Evolutionary conservation across 2,113 vertebrate genomes (phyloP), one percentile per base, ranked within the genome.

Genomic region (Fulmarus glacialis): DNA sequence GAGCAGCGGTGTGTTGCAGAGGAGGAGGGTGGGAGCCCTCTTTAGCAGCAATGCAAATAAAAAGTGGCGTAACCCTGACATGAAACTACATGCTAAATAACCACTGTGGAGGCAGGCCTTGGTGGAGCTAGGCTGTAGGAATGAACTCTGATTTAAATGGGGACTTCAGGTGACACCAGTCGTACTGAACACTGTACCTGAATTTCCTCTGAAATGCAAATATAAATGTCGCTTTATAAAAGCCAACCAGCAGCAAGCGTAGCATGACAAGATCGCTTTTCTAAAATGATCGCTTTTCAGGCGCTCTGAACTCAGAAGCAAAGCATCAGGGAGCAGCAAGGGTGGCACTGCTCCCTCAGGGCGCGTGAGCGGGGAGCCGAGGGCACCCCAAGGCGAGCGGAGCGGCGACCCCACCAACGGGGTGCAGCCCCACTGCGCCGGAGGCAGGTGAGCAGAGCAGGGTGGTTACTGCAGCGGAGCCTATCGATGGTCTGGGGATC

Each of bases 311-410:
- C 21, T 82, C 42, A 13, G 43, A 32, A 90, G 42, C 62, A 66
- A n/a, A 75, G 79, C 48, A 32, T 52, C 36, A 52, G 19, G 62
- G 50, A 47, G 34, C 90, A 72, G 42, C 29, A 63, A 8, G 15
- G 59, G 9, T 47, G 66, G 40, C 52, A 26, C 16, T 42, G 62
- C 23, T 42, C 26, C 30, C 67, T 47, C n/a, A 10, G 22, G 60
- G 13, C 3, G 0, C 10, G 72, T 6, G 55, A 79, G 36, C 18
- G 1, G 3, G 43, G 56, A 83, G 52, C 19, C 0, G 0, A 38
- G 42, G 38, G 75, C 59, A 43, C 43, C 53, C 47, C 21, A 15
- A n/a, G 18, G 40, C 0, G 0, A 66, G 70, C 24, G 0, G 0
- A 70, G 56, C 2, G 2, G 58, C 48, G 66, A 58, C 23, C 64